These are phyloP conservation scores for Tethea ocularis DNA, from an alignment of 2,888 invertebrate genomes.

Conservation along the genomic window DNA sequence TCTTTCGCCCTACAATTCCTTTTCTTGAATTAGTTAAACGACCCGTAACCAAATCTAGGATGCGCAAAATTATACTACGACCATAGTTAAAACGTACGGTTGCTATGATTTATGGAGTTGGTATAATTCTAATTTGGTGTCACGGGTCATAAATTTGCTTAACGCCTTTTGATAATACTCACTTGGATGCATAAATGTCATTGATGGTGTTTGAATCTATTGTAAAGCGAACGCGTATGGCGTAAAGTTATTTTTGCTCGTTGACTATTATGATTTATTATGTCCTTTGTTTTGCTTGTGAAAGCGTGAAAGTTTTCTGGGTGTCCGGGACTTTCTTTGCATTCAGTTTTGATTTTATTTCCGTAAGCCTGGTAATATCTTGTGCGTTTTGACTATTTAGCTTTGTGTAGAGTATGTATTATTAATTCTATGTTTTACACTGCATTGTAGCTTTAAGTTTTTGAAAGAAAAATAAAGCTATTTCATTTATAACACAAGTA, in stretches of 20 bases:
- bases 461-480: background rate
- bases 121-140: slow-evolving; percentile 64
- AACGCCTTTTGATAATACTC: slow-evolving; percentile 54
- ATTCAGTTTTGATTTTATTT: too few species aligned
- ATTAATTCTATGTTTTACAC: too few species aligned
- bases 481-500: slow-evolving; percentile 16
- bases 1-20: background rate
- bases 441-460: background rate
- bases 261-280: slow-evolving; percentile 49
- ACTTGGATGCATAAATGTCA: slow-evolving; percentile 42
- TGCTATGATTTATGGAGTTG: slow-evolving; percentile 46
- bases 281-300: slow-evolving; percentile 39
- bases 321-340: background rate
- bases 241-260: slow-evolving; percentile 36
- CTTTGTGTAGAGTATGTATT: background rate
- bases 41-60: slow-evolving; percentile 58
- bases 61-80: slow-evolving; percentile 53
- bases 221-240: slow-evolving; percentile 57
- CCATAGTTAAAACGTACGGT: slow-evolving; percentile 40
- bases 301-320: slow-evolving; percentile 18
- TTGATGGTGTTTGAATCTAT: slow-evolving; percentile 50
- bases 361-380: too few species aligned
- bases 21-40: slow-evolving; percentile 51
- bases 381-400: too few species aligned
- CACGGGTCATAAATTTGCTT: slow-evolving; percentile 72